Percentiles rank a stretch among this genome's conserved stretches.
Conservation (phyloP, 1,140 invertebrate genomes). For the Trinorchestia longiramus region DNA sequence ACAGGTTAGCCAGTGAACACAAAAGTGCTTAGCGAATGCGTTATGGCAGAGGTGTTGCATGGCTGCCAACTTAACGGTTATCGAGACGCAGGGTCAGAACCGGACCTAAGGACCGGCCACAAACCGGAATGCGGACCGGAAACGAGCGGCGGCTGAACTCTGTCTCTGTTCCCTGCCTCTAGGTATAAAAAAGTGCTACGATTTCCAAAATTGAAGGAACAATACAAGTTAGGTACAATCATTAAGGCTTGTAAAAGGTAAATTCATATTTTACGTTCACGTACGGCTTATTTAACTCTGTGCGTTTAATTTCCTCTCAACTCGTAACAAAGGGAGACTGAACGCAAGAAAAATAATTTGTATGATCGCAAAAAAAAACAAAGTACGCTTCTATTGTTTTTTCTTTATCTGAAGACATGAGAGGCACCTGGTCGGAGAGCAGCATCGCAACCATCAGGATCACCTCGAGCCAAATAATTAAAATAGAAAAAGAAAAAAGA, state of each 20-base stretch:
- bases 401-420: too few relatives aligned
- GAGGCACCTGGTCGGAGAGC: too few relatives aligned
- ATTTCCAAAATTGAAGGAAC: not conserved
- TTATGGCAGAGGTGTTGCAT: not conserved
- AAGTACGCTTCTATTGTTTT: too few relatives aligned
- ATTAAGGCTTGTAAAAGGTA: not conserved
- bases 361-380: too few relatives aligned
- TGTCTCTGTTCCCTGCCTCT: not conserved
- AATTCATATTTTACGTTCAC: not conserved
- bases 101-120: not conserved
- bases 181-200: not conserved
- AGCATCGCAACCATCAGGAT: not conserved
- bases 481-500: too few relatives aligned
- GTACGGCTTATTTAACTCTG: not conserved
- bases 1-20: not conserved
- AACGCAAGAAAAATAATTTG: too few relatives aligned
- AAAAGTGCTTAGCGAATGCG: not conserved
- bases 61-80: not conserved
- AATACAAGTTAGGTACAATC: not conserved
- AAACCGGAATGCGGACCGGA: constrained; percentile 4
- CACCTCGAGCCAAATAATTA: not conserved
- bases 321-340: too few relatives aligned
- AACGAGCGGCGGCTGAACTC: not conserved
- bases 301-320: too few relatives aligned
- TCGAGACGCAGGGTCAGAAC: not conserved